Evolutionary conservation across 2,888 invertebrate species (phyloP), one percentile per base, ranked within the genome.

Genomic region (Steinernema scapterisci): DNA sequence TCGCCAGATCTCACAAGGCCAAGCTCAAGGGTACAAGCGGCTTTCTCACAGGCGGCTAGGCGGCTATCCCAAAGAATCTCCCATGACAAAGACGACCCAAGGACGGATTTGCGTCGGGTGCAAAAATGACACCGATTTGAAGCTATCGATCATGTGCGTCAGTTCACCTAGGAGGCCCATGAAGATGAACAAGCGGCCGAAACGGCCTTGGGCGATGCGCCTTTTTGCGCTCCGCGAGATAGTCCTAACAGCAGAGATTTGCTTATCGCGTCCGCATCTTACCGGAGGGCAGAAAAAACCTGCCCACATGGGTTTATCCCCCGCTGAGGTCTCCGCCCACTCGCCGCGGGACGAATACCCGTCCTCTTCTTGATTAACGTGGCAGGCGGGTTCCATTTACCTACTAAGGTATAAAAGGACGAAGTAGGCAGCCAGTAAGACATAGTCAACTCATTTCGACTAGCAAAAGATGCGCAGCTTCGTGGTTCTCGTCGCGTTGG

Each of bases 401-500:
- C 52, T 11, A 52, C 52, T 11, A 31, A 16, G 31, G 31, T 31
- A 63, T 63, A 63, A 31, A 63, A 63, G 63, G 31, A 5, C n/a
- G 27, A 27, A 16, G 63, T 11, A 31, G 13, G 9, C 25, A 16
- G 38, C 31, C 7, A n/a, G 23, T 52, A 31, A 48, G n/a, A 31
- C 31, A 63, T 31, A 63, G 63, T 63, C 63, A 63, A 25, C 63
- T 21, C 23, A 2, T 19, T n/a, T 23, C 21, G 52, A 52, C 52
- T 52, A 52, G 63, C 63, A 63, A 48, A 48, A 31, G 16, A 71
- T 71, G 48, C 46, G 31, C 31, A 44, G n/a, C 46, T 48, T 71
- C 71, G n/a, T 71, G 23, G 51, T 71, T n/a, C 27, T 74, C 31
- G n/a, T 56, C 52, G 74, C 70, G 16, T 25, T 74, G 5, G n/a